phyloP scores from a whole-genome alignment of 2,113 vertebrate genomes.

The Cervus canadensis region DNA sequence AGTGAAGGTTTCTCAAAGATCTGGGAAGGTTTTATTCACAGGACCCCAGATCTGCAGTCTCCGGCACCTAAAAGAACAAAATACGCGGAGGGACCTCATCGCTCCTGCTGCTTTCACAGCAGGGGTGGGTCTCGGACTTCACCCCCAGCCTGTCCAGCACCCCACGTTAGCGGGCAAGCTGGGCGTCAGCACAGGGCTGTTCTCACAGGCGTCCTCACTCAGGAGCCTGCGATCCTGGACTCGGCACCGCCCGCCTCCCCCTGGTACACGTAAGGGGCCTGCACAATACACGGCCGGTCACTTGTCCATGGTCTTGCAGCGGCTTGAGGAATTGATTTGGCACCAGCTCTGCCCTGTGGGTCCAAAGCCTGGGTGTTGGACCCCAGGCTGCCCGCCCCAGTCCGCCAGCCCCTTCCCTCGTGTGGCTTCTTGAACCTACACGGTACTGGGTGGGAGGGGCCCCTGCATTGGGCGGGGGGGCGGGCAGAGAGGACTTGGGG shows the following conservation, averaged over 20 bases:
- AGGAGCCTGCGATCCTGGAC: background rate
- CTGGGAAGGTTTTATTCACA: background rate
- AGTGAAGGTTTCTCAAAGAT: background rate
- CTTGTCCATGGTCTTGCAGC: background rate
- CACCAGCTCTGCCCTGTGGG: background rate
- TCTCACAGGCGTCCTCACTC: background rate
- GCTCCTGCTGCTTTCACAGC: background rate
- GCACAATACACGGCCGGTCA: background rate
- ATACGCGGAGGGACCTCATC: no score
- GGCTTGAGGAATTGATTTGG: background rate
- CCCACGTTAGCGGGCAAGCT: rapidly evolving
- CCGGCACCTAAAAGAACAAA: no score
- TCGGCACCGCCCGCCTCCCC: background rate
- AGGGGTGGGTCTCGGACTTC: background rate
- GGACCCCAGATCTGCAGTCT: background rate
- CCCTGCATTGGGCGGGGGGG: no score
- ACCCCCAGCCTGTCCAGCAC: background rate
- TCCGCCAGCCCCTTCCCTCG: background rate
- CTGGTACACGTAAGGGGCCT: background rate
- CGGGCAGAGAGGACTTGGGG: background rate
- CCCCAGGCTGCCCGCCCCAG: background rate
- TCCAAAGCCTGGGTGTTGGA: background rate
- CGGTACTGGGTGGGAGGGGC: background rate
- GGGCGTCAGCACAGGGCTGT: background rate
- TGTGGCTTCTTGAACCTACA: background rate